Percentiles rank a stretch among this genome's conserved stretches.
These are phyloP conservation scores for Tetramorium alpestre DNA, from an alignment of 1,140 invertebrate genomes.

Conservation along the genomic window DNA sequence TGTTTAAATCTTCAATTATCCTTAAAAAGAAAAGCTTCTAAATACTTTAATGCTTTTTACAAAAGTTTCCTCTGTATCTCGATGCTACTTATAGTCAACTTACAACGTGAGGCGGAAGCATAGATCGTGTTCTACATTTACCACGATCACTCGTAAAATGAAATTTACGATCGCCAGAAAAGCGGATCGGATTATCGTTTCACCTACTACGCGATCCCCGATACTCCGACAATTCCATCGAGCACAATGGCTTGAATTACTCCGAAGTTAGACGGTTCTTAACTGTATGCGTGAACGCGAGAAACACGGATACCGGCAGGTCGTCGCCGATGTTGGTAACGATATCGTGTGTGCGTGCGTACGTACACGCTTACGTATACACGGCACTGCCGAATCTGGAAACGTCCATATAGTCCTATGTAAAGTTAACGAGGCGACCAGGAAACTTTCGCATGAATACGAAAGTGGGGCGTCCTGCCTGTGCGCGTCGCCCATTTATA, in stretches of 20 bases:
- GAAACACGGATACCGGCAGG: conserved; percentile 23
- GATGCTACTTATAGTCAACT: not conserved
- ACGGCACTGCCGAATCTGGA: conserved; percentile 48
- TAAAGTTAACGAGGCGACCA: conserved; percentile 82
- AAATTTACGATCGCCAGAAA: conserved; percentile 45
- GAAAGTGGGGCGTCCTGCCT: conserved; percentile 79
- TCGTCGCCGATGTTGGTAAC: conserved; percentile 4
- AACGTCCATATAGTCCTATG: conserved; percentile 72
- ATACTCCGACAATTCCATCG: conserved; percentile 60
- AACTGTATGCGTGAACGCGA: conserved; percentile 35
- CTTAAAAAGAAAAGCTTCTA: not conserved
- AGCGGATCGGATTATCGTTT: conserved; percentile 42
- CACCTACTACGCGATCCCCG: conserved; percentile 17
- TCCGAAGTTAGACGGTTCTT: conserved; percentile 58
- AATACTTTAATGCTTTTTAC: not conserved
- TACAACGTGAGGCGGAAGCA: conserved; percentile 18
- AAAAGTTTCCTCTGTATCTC: not conserved
- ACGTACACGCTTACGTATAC: conserved; percentile 6
- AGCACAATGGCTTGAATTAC: conserved; percentile 68
- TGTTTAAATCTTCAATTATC: not conserved
- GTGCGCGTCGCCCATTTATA: conserved; percentile 81
- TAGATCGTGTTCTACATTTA: conserved; percentile 10
- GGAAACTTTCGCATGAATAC: conserved; percentile 84
- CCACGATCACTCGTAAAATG: conserved; percentile 33
- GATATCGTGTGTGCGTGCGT: not conserved